Base-by-base conservation (phyloP, 2,888 invertebrate genomes). In the Amblyjoppa proteus region DNA sequence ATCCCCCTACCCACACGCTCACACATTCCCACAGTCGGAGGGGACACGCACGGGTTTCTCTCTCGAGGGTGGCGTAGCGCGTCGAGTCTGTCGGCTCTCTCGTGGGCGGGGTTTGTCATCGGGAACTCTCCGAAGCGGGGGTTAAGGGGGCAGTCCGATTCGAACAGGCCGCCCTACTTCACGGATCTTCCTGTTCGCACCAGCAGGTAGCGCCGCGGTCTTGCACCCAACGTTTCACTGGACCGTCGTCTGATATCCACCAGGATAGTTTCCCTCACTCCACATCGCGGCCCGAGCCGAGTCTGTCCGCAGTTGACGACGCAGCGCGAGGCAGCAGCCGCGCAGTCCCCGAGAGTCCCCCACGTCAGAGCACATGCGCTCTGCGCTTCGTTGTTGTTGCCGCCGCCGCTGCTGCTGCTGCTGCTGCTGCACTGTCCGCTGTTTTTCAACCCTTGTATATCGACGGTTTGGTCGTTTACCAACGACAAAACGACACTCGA, bases 191-290 rank as follows among this genome's bases (percentile, higher is more conserved):
- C n/a, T 64, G 31, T 70, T 83, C 79, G 84, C 51, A 58, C 87
- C 91, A 88, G 88, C 73, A 84, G 70, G 89, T 77, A 87, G 90
- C 91, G 92, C 88, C 89, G 88, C 68, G 71, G 68, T 68, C 82
- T 28, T 58, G 4, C 28, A 11, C 28, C 58, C 81, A 85, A 85
- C 83, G 87, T 89, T 79, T 90, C 89, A 90, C 86, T 85, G 90
- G 88, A 89, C 84, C 88, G 81, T 71, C 31, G 28, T n/a, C 51
- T 9, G 89, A 89, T 86, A 87, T 85, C 80, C 87, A 45, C 90
- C 89, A 56, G 76, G 74, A 76, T 68, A 64, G 56, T 85, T 94
- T 93, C 90, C 91, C 92, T 93, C 93, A 93, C 93, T 93, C 91
- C 90, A 93, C 92, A 92, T 90, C 92, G 74, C 76, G 78, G 69